phyloP scores from a whole-genome alignment of 2,888 invertebrate species.

The Drosophila robusta region DNA sequence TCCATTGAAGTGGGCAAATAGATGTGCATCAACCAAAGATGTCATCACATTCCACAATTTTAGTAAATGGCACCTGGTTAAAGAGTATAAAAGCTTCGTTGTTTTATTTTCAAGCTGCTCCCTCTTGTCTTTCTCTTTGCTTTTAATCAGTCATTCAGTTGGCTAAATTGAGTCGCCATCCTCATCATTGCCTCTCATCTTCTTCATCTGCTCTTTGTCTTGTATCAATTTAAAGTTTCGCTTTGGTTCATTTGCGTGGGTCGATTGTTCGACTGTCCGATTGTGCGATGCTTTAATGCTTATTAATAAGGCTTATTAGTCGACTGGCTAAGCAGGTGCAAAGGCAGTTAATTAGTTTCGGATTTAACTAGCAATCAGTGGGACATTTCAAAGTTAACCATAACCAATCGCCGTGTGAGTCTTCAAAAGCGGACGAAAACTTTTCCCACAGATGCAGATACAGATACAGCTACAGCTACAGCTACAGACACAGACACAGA shows the following conservation, averaged over 20 bases:
- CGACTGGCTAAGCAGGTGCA: conserved; percentile 71
- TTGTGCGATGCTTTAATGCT: conserved; percentile 57
- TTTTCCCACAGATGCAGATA: conserved; percentile 27
- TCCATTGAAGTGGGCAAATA: background rate
- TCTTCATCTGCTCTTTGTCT: conserved; percentile 24
- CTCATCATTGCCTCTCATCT: conserved; percentile 32
- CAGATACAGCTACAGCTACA: no score
- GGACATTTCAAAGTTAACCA: conserved; percentile 29
- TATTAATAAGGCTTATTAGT: conserved; percentile 77
- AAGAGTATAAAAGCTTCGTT: conserved; percentile 39
- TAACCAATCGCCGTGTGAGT: conserved; percentile 59
- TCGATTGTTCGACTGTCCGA: conserved; percentile 37
- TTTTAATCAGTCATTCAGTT: conserved; percentile 79
- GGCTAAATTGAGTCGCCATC: conserved; percentile 76
- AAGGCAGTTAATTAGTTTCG: conserved; percentile 67
- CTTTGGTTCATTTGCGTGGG: conserved; percentile 67
- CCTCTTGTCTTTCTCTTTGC: conserved; percentile 23
- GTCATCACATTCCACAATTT: no score
- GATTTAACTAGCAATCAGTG: conserved; percentile 58
- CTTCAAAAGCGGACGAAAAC: conserved; percentile 22
- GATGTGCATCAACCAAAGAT: background rate
- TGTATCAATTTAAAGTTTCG: conserved; percentile 50
- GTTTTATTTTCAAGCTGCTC: background rate
- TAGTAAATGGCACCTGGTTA: no score
- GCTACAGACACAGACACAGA: background rate